Evolutionary conservation across 1,140 invertebrate genomes (phyloP).

Genomic region (Thaumetopoea pityocampa): DNA sequence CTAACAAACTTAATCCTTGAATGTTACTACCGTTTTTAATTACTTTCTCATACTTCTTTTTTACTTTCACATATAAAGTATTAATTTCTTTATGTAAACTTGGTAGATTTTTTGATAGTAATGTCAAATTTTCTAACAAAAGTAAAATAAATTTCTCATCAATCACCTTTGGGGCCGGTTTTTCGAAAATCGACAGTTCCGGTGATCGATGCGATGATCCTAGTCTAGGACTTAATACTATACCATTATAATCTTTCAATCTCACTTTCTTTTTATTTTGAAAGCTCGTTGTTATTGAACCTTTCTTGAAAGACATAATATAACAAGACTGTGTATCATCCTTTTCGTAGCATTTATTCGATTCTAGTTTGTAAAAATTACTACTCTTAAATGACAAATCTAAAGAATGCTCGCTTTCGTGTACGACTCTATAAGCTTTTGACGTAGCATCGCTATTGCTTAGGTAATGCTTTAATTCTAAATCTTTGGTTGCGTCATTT

Average conservation of each 20-base stretch:
- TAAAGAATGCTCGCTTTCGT: conserved; percentile 27
- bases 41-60: conserved; percentile 40
- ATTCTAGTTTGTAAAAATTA: conserved; percentile 11
- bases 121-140: conserved; percentile 45
- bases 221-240: conserved; percentile 1
- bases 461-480: conserved; percentile 36
- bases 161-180: conserved; percentile 30
- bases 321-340: conserved; percentile 36
- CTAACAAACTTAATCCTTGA: conserved; percentile 39
- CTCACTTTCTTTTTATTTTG: conserved; percentile 20
- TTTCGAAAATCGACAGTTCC: conserved; percentile 15
- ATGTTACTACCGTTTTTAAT: conserved; percentile 23
- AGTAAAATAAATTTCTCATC: conserved; percentile 51
- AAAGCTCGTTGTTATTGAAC: conserved; percentile 9
- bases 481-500: conserved; percentile 6
- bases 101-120: conserved; percentile 41
- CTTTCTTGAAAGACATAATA: conserved; percentile 39
- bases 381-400: conserved; percentile 26
- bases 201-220: conserved; percentile 4
- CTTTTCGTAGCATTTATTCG: conserved; percentile 15
- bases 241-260: conserved; percentile 13
- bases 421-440: conserved; percentile 25
- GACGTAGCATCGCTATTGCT: conserved; percentile 43
- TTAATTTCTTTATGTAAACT: conserved; percentile 50
- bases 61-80: conserved; percentile 37